These are phyloP conservation scores for Atrina japonica DNA, from an alignment of 2,888 invertebrate species.

Conservation along the genomic window DNA sequence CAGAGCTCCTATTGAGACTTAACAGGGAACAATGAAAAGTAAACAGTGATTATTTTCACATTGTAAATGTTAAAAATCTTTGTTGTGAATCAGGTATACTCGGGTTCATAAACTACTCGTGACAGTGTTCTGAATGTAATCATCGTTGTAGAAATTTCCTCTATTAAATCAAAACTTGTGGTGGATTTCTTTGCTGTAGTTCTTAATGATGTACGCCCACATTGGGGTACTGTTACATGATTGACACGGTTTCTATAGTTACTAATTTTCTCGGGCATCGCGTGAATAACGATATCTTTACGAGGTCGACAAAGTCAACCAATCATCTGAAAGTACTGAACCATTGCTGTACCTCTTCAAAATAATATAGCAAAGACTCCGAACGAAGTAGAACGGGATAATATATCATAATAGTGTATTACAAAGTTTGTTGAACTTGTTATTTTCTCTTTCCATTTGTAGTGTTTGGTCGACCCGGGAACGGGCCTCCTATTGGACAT, in stretches of 20 bases:
- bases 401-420: slow-evolving; percentile 43
- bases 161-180: slow-evolving; percentile 26
- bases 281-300: slow-evolving; percentile 70
- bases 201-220: slow-evolving; percentile 58
- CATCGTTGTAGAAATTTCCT: slow-evolving; percentile 25
- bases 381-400: slow-evolving; percentile 26
- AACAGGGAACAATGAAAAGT: slow-evolving; percentile 31
- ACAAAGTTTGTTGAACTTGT: too few relatives aligned
- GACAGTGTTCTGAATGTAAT: slow-evolving; percentile 14
- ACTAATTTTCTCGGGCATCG: slow-evolving; percentile 73
- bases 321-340: slow-evolving; percentile 62
- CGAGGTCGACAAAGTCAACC: slow-evolving; percentile 68
- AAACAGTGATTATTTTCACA: slow-evolving; percentile 36
- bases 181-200: slow-evolving; percentile 31
- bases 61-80: slow-evolving; percentile 26
- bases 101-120: too few relatives aligned
- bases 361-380: slow-evolving; percentile 40
- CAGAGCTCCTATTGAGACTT: slow-evolving; percentile 30
- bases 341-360: slow-evolving; percentile 53
- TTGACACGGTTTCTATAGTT: slow-evolving; percentile 75
- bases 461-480: slow-evolving; percentile 72
- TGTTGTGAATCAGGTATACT: slow-evolving; percentile 8
- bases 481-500: slow-evolving; percentile 68
- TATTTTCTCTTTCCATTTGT: slow-evolving; percentile 33
- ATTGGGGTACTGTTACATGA: slow-evolving; percentile 71